These are phyloP conservation scores for Cryptocheilus praepositus DNA, from an alignment of 2,888 invertebrate genomes.

Conservation along the genomic window DNA sequence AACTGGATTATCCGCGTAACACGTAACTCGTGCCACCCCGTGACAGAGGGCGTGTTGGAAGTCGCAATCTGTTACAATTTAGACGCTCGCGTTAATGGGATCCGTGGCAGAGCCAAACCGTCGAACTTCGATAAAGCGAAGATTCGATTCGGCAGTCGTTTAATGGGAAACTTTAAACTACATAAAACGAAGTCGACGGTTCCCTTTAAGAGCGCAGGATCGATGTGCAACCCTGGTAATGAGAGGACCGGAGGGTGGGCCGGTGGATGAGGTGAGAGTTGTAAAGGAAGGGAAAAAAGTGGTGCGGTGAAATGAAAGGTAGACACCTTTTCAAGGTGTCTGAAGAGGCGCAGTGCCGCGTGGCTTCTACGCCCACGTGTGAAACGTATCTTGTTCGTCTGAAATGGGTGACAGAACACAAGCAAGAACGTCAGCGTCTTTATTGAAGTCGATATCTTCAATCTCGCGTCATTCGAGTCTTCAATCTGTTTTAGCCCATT, in stretches of 20 bases:
- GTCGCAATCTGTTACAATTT: too few species aligned
- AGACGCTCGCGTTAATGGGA: not conserved
- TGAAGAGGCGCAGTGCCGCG: conserved; percentile 21
- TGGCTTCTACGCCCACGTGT: conserved; percentile 43
- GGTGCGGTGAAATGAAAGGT: conserved; percentile 41
- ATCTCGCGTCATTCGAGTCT: too few species aligned
- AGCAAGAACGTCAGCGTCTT: not conserved
- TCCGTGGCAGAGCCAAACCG: not conserved
- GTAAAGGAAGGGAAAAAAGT: conserved; percentile 24
- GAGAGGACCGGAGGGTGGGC: conserved; percentile 26
- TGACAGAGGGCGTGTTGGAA: too few species aligned
- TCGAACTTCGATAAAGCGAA: not conserved
- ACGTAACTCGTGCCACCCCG: too few species aligned
- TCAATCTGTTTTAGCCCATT: too few species aligned
- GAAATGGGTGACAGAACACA: conserved; percentile 24
- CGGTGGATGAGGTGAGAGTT: conserved; percentile 13
- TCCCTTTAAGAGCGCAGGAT: conserved; percentile 42
- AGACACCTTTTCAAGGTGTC: conserved; percentile 49
- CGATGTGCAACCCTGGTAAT: conserved; percentile 40
- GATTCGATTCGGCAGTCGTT: too few species aligned
- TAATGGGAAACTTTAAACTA: conserved; percentile 2
- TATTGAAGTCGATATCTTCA: conserved; percentile 3
- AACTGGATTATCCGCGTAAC: too few species aligned
- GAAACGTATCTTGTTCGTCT: conserved; percentile 49
- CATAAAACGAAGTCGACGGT: conserved; percentile 21